A percentile compares a stretch with the other conserved stretches of the same genome.
Evolutionary conservation across 2,113 vertebrate genomes (phyloP).

Genomic region (Danio rerio): DNA sequence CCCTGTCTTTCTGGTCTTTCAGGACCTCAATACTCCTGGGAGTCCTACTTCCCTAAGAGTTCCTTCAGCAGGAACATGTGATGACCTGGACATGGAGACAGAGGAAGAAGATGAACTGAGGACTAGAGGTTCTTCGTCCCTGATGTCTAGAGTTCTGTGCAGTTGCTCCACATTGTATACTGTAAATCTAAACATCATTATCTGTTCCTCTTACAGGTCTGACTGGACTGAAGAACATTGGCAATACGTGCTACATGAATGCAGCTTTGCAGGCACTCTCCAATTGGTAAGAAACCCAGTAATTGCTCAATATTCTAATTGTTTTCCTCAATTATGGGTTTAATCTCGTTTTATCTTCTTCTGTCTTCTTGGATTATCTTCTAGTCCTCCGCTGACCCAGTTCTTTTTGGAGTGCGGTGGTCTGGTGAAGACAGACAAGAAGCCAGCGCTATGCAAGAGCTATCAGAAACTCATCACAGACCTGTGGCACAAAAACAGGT

Average conservation of each 20-base stretch:
- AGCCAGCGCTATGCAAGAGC: constrained; percentile 96
- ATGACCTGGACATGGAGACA: constrained; percentile 91
- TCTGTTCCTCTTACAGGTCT: constrained; percentile 78
- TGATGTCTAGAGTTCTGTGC: not conserved
- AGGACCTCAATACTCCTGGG: constrained; percentile 83
- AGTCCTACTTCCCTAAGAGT: constrained; percentile 87
- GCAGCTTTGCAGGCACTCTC: constrained; percentile 97
- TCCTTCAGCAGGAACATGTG: constrained; percentile 83
- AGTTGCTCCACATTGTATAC: not conserved
- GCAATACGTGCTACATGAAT: constrained; percentile 99
- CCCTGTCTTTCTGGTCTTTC: constrained; percentile 34
- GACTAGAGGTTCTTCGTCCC: constrained; percentile 81
- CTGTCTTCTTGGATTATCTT: constrained; percentile 52
- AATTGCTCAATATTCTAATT: not conserved
- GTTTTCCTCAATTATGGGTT: not conserved
- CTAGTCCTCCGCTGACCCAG: constrained; percentile 92
- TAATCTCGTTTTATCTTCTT: not conserved
- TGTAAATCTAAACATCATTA: not conserved
- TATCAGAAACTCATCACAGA: constrained; percentile 97
- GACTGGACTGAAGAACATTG: constrained; percentile 98
- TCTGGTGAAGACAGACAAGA: constrained; percentile 94
- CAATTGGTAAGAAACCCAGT: constrained; percentile 87
- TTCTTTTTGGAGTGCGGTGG: constrained; percentile 96
- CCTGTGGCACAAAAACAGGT: constrained; percentile 98
- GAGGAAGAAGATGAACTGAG: constrained; percentile 92